Conservation (phyloP, 2,113 vertebrate species). For the Oplegnathus fasciatus region DNA sequence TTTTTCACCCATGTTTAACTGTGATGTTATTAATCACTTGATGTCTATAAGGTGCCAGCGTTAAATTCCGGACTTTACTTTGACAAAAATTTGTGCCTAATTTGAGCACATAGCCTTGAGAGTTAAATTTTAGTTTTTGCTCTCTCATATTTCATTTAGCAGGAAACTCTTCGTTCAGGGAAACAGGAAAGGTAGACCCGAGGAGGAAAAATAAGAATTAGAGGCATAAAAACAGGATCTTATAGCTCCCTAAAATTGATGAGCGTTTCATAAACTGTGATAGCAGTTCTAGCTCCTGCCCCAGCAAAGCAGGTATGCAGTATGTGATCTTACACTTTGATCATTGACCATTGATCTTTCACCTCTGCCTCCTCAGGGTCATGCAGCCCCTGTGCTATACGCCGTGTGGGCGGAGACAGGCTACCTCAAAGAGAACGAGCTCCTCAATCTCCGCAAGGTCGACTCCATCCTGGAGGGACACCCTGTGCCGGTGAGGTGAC, state of each 20-base stretch:
- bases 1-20: background rate
- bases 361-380: conserved; percentile 85
- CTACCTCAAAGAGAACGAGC: conserved; percentile 91
- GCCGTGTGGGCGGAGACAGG: conserved; percentile 95
- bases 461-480: conserved; percentile 95
- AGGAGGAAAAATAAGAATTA: background rate
- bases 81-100: background rate
- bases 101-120: background rate
- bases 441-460: conserved; percentile 93
- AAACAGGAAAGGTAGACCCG: background rate
- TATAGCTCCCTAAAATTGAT: background rate
- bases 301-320: background rate
- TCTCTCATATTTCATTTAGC: background rate
- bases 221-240: background rate
- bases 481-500: conserved; percentile 91
- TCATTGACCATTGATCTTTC: background rate
- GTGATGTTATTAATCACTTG: background rate
- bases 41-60: background rate
- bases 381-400: conserved; percentile 93
- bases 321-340: background rate
- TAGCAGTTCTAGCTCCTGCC: no score
- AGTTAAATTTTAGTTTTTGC: background rate
- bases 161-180: background rate
- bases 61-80: background rate
- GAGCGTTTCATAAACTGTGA: background rate